phyloP scores from a whole-genome alignment of 2,113 vertebrate genomes.

The Hippotragus niger region DNA sequence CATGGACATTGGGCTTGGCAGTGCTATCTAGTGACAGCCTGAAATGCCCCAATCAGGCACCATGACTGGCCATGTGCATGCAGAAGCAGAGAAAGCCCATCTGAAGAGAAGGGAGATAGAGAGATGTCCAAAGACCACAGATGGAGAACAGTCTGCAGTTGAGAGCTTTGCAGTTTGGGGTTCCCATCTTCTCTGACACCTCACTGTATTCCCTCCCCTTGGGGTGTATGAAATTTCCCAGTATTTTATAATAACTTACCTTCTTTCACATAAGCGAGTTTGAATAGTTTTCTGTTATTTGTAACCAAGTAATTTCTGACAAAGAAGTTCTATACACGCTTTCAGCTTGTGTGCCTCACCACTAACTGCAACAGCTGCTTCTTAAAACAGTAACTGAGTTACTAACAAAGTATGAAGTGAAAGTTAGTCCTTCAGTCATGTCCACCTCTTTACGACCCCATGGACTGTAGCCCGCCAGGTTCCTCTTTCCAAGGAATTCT shows the following conservation, averaged over 20 bases:
- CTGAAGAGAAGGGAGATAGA: background rate
- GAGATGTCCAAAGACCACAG: background rate
- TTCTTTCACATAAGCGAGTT: background rate
- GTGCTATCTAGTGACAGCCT: background rate
- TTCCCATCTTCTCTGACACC: background rate
- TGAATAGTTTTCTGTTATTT: constrained; percentile 14
- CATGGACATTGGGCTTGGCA: background rate
- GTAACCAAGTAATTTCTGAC: background rate
- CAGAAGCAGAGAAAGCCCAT: background rate
- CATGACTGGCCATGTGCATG: accelerated
- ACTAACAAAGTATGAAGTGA: background rate
- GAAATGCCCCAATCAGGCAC: background rate
- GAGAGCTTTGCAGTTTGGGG: background rate
- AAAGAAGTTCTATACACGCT: background rate
- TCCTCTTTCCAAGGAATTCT: background rate
- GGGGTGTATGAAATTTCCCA: background rate
- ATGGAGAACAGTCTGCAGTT: background rate
- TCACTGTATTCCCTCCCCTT: background rate
- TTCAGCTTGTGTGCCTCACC: background rate
- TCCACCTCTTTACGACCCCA: accelerated
- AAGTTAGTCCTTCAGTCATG: background rate
- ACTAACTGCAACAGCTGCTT: background rate
- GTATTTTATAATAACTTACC: background rate
- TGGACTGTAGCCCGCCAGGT: background rate
- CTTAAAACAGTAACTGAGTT: background rate